phyloP scores from a whole-genome alignment of 2,888 invertebrate genomes.

The Archips crataeganus region DNA sequence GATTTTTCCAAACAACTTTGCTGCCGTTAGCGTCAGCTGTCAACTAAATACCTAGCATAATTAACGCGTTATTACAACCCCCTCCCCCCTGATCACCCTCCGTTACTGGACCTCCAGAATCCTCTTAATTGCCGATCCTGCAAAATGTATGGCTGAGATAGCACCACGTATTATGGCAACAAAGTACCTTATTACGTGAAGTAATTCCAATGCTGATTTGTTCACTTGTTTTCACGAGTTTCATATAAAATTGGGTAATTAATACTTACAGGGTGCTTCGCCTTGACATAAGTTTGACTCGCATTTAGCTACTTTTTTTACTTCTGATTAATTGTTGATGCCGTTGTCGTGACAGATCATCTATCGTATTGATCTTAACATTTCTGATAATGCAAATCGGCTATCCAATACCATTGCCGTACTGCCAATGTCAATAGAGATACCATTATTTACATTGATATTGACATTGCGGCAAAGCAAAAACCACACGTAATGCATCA shows the following conservation, averaged over 20 bases:
- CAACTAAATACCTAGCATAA: conserved; percentile 33
- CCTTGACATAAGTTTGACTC: too few relatives aligned
- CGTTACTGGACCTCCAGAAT: conserved; percentile 52
- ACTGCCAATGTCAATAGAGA: neutral
- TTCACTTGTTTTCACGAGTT: neutral
- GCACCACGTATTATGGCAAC: conserved; percentile 30
- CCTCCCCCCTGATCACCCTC: conserved; percentile 43
- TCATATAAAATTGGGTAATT: too few relatives aligned
- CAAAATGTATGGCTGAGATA: conserved; percentile 62
- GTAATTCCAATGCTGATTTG: neutral
- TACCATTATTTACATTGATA: neutral
- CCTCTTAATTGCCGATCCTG: conserved; percentile 58
- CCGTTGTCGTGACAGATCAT: too few relatives aligned
- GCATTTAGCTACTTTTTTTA: too few relatives aligned
- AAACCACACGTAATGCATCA: conserved; percentile 53
- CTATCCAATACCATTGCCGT: too few relatives aligned
- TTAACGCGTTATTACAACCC: conserved; percentile 31
- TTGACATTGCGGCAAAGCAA: neutral
- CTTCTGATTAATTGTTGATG: too few relatives aligned
- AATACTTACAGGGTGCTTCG: too few relatives aligned
- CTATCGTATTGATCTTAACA: too few relatives aligned
- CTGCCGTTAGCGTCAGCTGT: conserved; percentile 16
- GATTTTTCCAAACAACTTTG: neutral
- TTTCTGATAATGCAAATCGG: too few relatives aligned
- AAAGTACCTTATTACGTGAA: conserved; percentile 28